phyloP scores from a whole-genome alignment of 2,888 invertebrate species.

The Phania funesta region DNA sequence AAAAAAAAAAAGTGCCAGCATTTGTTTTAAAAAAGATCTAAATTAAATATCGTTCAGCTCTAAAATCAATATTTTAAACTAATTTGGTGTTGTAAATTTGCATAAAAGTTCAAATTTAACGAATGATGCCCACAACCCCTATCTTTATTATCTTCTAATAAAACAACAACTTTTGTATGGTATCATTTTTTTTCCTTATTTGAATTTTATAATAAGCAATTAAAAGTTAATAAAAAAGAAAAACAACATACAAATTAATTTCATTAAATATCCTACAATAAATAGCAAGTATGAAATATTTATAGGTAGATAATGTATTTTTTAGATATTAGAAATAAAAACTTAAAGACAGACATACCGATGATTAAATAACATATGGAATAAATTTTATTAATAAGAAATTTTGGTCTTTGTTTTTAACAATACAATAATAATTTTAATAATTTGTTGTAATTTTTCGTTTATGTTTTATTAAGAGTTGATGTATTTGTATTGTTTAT shows the following conservation, averaged over 20 bases:
- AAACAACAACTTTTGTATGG: constrained; percentile 68
- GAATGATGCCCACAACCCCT: not conserved
- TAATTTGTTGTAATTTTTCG: not conserved
- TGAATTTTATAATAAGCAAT: constrained; percentile 70
- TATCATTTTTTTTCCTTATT: constrained; percentile 68
- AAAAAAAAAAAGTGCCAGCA: too few species aligned
- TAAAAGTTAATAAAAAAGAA: constrained; percentile 48
- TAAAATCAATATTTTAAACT: too few species aligned
- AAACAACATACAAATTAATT: constrained; percentile 31
- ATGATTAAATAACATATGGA: too few species aligned
- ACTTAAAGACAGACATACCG: not conserved
- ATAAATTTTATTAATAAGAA: not conserved
- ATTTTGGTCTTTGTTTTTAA: not conserved
- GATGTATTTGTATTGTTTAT: constrained; percentile 18
- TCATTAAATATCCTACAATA: constrained; percentile 31
- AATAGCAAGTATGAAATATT: constrained; percentile 12
- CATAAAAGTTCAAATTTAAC: too few species aligned
- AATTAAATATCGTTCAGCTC: too few species aligned
- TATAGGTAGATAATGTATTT: not conserved
- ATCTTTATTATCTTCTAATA: not conserved
- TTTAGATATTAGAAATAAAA: not conserved
- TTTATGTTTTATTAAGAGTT: not conserved
- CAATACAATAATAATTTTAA: constrained; percentile 14
- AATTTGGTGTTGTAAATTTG: too few species aligned
- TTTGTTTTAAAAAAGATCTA: too few species aligned